Evolutionary conservation across 2,888 invertebrate genomes (phyloP).

Genomic region (Thalpophila matura): DNA sequence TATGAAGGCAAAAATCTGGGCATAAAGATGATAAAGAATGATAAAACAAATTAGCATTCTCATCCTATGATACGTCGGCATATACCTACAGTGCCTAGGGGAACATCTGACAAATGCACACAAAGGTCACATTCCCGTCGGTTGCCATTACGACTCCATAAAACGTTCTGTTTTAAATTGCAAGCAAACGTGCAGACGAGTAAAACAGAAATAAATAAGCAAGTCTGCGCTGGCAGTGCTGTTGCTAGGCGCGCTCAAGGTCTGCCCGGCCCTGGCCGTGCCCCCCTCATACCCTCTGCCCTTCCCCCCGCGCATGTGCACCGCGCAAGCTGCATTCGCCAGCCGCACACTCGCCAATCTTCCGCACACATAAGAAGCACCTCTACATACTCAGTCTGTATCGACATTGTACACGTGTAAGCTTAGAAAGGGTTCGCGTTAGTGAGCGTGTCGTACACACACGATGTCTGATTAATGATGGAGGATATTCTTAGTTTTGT

Average conservation of each 20-base stretch:
- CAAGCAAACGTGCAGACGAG: slow-evolving; percentile 83
- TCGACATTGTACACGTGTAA: slow-evolving; percentile 62
- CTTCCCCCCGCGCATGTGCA: slow-evolving; percentile 78
- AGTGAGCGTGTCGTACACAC: slow-evolving; percentile 67
- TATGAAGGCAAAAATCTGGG: slow-evolving; percentile 51
- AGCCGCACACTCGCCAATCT: slow-evolving; percentile 62
- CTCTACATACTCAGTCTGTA: slow-evolving; percentile 38
- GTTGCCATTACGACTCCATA: slow-evolving; percentile 78
- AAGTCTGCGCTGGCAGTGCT: slow-evolving; percentile 76
- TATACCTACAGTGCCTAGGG: slow-evolving; percentile 47
- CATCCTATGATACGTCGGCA: slow-evolving; percentile 43
- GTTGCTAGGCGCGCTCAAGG: slow-evolving; percentile 89
- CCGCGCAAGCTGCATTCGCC: slow-evolving; percentile 78
- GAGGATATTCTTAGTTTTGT: slow-evolving; percentile 68
- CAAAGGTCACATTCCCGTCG: slow-evolving; percentile 72
- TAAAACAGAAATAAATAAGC: slow-evolving; percentile 86
- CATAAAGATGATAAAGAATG: slow-evolving; percentile 67
- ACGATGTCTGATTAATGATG: slow-evolving; percentile 72
- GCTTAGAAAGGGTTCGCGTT: slow-evolving; percentile 67
- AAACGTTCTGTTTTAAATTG: slow-evolving; percentile 82
- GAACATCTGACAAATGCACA: slow-evolving; percentile 64
- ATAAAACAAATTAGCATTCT: slow-evolving; percentile 64
- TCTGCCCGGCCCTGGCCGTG: slow-evolving; percentile 84
- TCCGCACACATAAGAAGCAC: slow-evolving; percentile 53
- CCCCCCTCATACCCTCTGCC: slow-evolving; percentile 67